phyloP scores from a whole-genome alignment of 2,113 vertebrate species.

The Labeo catla region DNA sequence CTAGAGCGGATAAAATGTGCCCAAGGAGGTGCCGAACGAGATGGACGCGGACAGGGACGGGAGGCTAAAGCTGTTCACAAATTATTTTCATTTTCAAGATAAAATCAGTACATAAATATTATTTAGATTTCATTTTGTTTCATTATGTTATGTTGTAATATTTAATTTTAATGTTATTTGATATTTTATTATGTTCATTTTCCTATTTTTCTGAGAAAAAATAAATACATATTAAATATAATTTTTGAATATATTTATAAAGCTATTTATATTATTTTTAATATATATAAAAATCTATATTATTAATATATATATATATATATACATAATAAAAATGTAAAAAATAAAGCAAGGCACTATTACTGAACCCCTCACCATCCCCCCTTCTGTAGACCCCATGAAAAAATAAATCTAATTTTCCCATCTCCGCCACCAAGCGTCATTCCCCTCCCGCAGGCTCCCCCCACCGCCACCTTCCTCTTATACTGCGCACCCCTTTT shows the following conservation, averaged over 20 bases:
- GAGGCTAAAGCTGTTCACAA: constrained; percentile 66
- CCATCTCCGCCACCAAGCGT: constrained; percentile 72
- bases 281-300: too few species aligned
- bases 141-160: too few species aligned
- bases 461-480: constrained; percentile 58
- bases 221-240: too few species aligned
- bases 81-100: constrained; percentile 68
- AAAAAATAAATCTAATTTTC: constrained; percentile 81
- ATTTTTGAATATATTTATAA: too few species aligned
- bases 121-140: too few species aligned
- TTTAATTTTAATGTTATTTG: too few species aligned
- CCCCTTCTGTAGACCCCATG: constrained; percentile 63
- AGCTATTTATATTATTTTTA: too few species aligned
- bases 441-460: constrained; percentile 65
- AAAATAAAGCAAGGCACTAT: constrained; percentile 70
- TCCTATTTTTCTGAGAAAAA: too few species aligned
- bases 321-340: constrained; percentile 56
- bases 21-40: constrained; percentile 60
- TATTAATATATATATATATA: constrained; percentile 55
- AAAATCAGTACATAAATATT: not conserved
- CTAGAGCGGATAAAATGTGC: constrained; percentile 61
- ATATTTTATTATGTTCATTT: too few species aligned
- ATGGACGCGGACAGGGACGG: constrained; percentile 37
- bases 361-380: constrained; percentile 63
- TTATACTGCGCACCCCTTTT: constrained; percentile 71